These are phyloP conservation scores for Anoplius nigerrimus DNA, from an alignment of 2,888 invertebrate species.

Conservation along the genomic window DNA sequence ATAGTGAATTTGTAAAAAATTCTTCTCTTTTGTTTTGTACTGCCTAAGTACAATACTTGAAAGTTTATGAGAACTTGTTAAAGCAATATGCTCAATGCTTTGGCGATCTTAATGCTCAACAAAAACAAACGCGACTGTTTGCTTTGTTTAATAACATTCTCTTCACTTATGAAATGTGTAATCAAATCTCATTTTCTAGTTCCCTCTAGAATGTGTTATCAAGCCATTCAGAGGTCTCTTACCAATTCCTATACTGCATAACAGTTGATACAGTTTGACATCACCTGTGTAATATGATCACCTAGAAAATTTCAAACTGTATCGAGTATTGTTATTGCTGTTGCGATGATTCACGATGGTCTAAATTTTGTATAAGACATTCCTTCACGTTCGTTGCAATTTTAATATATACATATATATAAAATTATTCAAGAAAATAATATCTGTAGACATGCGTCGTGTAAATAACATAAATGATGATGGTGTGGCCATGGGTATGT, in stretches of 20 bases:
- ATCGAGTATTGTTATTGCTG: slow-evolving; percentile 56
- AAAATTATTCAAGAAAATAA: slow-evolving; percentile 16
- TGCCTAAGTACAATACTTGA: not conserved
- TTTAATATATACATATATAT: slow-evolving; percentile 4
- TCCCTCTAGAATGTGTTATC: slow-evolving; percentile 34
- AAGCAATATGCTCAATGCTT: slow-evolving; percentile 45
- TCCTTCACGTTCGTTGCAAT: slow-evolving; percentile 1
- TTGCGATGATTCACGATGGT: slow-evolving; percentile 21
- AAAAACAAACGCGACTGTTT: slow-evolving; percentile 66
- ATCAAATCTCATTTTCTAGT: slow-evolving; percentile 20
- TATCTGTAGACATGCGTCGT: slow-evolving; percentile 50
- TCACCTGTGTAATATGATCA: slow-evolving; percentile 48
- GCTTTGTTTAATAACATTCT: slow-evolving; percentile 64
- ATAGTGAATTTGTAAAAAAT: not conserved
- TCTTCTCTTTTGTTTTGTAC: not conserved
- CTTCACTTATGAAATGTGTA: slow-evolving; percentile 37
- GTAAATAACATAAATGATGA: slow-evolving; percentile 75
- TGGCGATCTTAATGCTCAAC: slow-evolving; percentile 44
- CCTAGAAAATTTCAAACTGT: slow-evolving; percentile 69
- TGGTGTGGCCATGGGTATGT: slow-evolving; percentile 75
- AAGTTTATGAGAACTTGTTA: slow-evolving; percentile 2
- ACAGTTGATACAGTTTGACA: slow-evolving; percentile 70
- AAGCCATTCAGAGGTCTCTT: slow-evolving; percentile 32
- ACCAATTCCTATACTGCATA: slow-evolving; percentile 46
- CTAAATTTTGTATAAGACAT: slow-evolving; percentile 1